Conservation (phyloP, 2,797 vertebrate genomes). For the Sebastes nivosus region DNA sequence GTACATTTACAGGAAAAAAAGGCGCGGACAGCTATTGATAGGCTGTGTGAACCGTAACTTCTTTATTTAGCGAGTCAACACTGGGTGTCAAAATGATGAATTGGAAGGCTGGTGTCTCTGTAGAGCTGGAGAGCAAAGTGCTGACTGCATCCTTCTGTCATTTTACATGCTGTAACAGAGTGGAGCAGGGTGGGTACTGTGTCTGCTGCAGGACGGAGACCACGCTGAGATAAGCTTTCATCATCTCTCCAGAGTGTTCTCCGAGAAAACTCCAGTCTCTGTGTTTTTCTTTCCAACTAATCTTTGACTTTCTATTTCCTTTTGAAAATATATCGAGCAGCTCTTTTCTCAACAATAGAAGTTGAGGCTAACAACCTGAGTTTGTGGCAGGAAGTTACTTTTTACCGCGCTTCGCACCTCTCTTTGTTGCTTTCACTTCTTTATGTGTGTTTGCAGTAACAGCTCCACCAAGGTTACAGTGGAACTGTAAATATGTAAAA, state of each 20-base stretch:
- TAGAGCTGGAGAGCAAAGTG: conserved; percentile 56
- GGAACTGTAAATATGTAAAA: background rate
- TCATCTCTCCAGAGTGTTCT: conserved; percentile 29
- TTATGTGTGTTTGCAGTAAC: background rate
- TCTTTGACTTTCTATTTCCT: background rate
- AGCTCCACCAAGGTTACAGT: background rate
- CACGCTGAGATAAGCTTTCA: conserved; percentile 50
- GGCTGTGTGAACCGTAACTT: conserved; percentile 33
- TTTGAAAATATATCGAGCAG: background rate
- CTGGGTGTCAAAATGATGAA: conserved; percentile 61
- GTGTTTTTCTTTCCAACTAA: conserved; percentile 17
- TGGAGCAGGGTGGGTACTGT: conserved; percentile 21
- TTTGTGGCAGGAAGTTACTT: background rate
- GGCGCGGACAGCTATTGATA: conserved; percentile 39
- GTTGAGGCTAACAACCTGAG: background rate
- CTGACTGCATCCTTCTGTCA: conserved; percentile 66
- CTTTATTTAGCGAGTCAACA: conserved; percentile 63
- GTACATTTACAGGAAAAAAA: conserved; percentile 3
- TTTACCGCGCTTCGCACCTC: background rate
- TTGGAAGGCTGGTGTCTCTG: conserved; percentile 27
- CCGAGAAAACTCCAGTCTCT: conserved; percentile 13
- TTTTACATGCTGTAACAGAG: conserved; percentile 44
- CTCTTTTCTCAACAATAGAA: conserved; percentile 5
- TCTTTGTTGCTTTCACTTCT: background rate
- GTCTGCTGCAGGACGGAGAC: conserved; percentile 25